A percentile compares a stretch with the other conserved stretches of the same genome.
These are phyloP conservation scores for Drosophila nigricruria DNA, from an alignment of 2,888 invertebrate genomes.

Conservation along the genomic window DNA sequence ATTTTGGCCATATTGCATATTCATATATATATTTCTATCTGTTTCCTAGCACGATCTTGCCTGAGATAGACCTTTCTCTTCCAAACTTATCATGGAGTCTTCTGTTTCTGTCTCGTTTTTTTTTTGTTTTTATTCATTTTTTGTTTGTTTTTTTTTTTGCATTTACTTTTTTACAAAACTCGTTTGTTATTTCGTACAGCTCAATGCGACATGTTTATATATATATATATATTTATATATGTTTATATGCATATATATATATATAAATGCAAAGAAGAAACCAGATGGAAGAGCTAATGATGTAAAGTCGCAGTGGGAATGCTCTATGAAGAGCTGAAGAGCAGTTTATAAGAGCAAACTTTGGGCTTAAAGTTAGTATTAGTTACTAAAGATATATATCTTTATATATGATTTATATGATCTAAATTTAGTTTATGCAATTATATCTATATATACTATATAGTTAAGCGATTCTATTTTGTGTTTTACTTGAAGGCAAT, in stretches of 20 bases:
- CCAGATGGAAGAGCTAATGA: background rate
- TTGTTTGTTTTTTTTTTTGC: slow-evolving; percentile 5
- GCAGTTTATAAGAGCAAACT: background rate
- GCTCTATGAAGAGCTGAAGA: background rate
- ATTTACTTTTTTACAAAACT: slow-evolving; percentile 39
- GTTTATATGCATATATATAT: background rate
- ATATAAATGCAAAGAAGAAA: slow-evolving; percentile 24
- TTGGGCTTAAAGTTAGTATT: background rate
- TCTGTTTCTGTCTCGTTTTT: background rate
- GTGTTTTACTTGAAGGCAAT: background rate
- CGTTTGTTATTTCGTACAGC: slow-evolving; percentile 25
- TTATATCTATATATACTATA: background rate
- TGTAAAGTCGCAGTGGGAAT: background rate
- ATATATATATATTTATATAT: background rate
- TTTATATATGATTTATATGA: background rate
- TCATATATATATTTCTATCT: background rate
- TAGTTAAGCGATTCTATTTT: background rate
- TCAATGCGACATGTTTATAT: slow-evolving; percentile 17
- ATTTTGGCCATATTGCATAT: slow-evolving; percentile 10
- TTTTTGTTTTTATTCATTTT: background rate
- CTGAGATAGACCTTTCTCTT: slow-evolving; percentile 24
- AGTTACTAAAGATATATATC: background rate
- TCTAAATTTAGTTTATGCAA: too few species aligned
- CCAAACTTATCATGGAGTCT: slow-evolving; percentile 4
- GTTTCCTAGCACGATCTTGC: slow-evolving; percentile 1